A percentile compares a stretch with the other conserved stretches of the same genome.
These are phyloP conservation scores for Pangasius krempfi DNA, from an alignment of 2,797 vertebrate genomes.

Conservation along the genomic window DNA sequence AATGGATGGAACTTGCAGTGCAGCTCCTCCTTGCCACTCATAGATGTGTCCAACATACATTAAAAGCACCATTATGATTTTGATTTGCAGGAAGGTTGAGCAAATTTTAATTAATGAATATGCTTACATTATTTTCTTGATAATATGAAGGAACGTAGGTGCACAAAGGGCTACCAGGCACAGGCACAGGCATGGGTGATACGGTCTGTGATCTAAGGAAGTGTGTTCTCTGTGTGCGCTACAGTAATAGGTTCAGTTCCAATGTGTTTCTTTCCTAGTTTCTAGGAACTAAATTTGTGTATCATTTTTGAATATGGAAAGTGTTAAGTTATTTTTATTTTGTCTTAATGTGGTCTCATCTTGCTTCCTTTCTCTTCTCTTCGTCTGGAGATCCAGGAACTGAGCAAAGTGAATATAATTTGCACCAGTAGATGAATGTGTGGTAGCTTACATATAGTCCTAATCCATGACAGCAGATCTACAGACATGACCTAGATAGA, in stretches of 20 bases:
- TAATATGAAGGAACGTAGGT: constrained; percentile 4
- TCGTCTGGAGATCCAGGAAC: constrained; percentile 58
- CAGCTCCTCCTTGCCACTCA: constrained; percentile 16
- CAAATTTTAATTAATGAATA: constrained; percentile 56
- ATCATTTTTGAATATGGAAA: not conserved
- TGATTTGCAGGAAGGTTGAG: constrained; percentile 55
- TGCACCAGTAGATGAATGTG: constrained; percentile 17
- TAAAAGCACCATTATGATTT: constrained; percentile 48
- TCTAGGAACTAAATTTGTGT: not conserved
- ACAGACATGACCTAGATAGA: not conserved
- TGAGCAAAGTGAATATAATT: constrained; percentile 67
- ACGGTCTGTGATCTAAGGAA: constrained; percentile 51
- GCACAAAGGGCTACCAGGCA: constrained; percentile 34
- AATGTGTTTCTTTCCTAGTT: not conserved
- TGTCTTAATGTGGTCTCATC: not conserved
- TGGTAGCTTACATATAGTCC: constrained; percentile 14
- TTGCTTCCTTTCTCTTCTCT: not conserved
- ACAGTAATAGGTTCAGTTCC: not conserved
- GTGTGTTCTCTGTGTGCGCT: constrained; percentile 35
- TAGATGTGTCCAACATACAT: constrained; percentile 45
- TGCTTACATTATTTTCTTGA: constrained; percentile 47
- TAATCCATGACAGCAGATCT: constrained; percentile 49
- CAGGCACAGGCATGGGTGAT: constrained; percentile 31
- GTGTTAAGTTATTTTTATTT: not conserved
- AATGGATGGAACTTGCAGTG: constrained; percentile 22